These are phyloP conservation scores for Ariopsis seemanni DNA, from an alignment of 2,113 vertebrate species.

Conservation along the genomic window DNA sequence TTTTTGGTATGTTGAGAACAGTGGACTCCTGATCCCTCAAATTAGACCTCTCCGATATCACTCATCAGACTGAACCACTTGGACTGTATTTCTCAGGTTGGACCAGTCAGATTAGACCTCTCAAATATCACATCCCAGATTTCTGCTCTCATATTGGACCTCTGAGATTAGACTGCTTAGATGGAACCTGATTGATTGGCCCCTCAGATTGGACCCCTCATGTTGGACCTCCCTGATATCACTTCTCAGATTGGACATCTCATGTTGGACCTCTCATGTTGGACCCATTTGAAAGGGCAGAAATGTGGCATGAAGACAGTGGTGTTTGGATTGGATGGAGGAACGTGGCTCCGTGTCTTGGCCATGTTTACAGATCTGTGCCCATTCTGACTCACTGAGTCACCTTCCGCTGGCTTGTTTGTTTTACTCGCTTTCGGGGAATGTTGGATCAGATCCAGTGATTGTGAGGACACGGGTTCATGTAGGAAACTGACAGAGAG, in stretches of 20 bases:
- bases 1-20: neutral
- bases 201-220: neutral
- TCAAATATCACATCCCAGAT: neutral
- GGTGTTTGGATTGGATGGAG: slow-evolving; percentile 41
- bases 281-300: neutral
- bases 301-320: neutral
- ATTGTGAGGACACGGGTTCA: slow-evolving; percentile 62
- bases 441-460: slow-evolving; percentile 73
- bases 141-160: neutral
- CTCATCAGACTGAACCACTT: neutral
- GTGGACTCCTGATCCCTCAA: neutral
- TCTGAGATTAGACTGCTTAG: neutral
- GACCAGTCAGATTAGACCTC: neutral
- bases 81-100: neutral
- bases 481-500: neutral
- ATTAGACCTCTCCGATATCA: neutral
- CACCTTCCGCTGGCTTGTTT: slow-evolving; percentile 63
- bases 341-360: slow-evolving; percentile 36
- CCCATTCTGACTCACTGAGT: slow-evolving; percentile 59
- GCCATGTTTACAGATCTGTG: slow-evolving; percentile 51
- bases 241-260: neutral
- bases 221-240: too few species aligned
- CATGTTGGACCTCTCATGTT: neutral
- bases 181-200: neutral
- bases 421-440: slow-evolving; percentile 64